Conservation (phyloP, 2,888 invertebrate genomes). For the Lypha dubia region DNA sequence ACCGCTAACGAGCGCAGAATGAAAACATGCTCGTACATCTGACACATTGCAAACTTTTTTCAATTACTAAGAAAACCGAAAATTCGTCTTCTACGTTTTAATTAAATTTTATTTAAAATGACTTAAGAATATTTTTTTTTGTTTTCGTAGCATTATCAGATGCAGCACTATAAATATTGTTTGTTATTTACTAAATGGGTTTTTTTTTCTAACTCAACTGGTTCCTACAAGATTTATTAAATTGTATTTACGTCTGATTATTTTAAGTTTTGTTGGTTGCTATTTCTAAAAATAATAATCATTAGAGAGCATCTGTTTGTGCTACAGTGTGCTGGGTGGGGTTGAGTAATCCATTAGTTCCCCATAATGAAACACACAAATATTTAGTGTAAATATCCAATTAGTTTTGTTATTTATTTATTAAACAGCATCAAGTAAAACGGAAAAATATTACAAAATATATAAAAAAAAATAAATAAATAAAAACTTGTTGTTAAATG, state of each 20-base stretch:
- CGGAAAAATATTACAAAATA: slow-evolving; percentile 36
- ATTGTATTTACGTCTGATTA: neutral
- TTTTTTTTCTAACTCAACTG: neutral
- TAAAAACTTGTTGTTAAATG: slow-evolving; percentile 52
- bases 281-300: neutral
- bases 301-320: slow-evolving; percentile 37
- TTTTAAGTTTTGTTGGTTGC: neutral
- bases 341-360: slow-evolving; percentile 6
- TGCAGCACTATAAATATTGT: no score
- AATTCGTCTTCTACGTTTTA: no score
- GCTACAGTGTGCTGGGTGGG: neutral
- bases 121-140: no score
- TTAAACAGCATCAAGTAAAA: no score
- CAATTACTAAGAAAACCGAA: neutral
- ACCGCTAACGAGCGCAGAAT: no score
- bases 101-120: no score
- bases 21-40: no score
- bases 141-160: no score
- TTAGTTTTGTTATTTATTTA: slow-evolving; percentile 67
- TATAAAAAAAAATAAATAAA: slow-evolving; percentile 10
- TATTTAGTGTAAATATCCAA: slow-evolving; percentile 55
- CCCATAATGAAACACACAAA: slow-evolving; percentile 17
- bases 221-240: neutral
- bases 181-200: neutral
- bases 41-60: no score